Percentiles rank a stretch among this genome's conserved stretches.
Conservation (phyloP, 2,113 vertebrate genomes). For the Phylloscopus whistleri region DNA sequence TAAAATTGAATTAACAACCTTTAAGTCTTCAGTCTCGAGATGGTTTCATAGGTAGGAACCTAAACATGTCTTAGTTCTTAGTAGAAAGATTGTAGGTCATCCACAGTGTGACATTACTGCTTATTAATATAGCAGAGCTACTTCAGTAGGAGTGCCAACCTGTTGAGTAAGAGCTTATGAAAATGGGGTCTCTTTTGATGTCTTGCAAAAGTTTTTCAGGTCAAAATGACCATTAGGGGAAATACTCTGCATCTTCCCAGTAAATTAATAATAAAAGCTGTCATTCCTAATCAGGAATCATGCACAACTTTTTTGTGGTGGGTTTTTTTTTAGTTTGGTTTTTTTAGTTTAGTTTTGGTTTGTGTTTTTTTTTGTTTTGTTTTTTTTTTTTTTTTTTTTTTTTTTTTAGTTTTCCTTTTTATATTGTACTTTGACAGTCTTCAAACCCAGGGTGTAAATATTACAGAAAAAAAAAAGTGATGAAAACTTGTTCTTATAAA, state of each 20-base stretch:
- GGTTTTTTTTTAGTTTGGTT: background rate
- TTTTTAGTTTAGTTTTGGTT: too few species aligned
- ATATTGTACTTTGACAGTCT: background rate
- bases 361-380: too few species aligned
- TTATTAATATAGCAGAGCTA: slow-evolving; percentile 25
- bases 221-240: background rate
- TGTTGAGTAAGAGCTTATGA: slow-evolving; percentile 55
- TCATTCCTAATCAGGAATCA: background rate
- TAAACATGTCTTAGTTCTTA: background rate
- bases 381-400: background rate
- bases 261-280: background rate
- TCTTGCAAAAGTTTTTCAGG: slow-evolving; percentile 22
- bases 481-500: background rate
- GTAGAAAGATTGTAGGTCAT: slow-evolving; percentile 32
- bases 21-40: background rate
- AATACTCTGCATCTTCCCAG: background rate
- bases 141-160: slow-evolving; percentile 9
- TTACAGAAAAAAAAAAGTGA: background rate
- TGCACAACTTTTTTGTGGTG: background rate
- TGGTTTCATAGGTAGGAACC: background rate
- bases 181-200: slow-evolving; percentile 47
- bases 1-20: background rate
- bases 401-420: background rate
- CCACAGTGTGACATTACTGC: background rate
- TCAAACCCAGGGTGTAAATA: background rate